phyloP scores from a whole-genome alignment of 2,888 invertebrate genomes.

The Ditula angustiorana region DNA sequence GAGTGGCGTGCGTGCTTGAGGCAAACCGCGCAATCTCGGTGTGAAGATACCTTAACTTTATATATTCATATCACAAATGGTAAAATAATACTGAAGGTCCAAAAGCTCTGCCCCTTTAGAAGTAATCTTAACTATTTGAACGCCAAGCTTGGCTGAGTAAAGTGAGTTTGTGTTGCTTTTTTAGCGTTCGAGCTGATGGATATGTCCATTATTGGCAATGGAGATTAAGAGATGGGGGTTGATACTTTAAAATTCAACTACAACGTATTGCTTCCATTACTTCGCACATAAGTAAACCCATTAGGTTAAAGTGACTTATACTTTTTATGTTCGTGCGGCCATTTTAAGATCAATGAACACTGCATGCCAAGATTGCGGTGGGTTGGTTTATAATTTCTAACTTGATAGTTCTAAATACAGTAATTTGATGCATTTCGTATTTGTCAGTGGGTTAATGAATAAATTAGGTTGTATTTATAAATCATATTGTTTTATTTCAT shows the following conservation, averaged over 20 bases:
- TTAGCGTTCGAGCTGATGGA: no score
- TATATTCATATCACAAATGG: constrained; percentile 5
- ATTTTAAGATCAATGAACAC: background rate
- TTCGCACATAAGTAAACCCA: background rate
- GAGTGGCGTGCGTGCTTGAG: constrained; percentile 54
- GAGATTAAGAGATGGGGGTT: background rate
- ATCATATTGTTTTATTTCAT: constrained; percentile 51
- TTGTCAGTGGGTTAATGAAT: constrained; percentile 73
- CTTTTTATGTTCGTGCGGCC: background rate
- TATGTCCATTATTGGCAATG: background rate
- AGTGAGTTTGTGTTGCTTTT: no score
- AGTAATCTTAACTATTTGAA: background rate
- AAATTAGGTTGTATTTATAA: constrained; percentile 82
- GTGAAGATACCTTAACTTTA: constrained; percentile 25
- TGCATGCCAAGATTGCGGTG: constrained; percentile 42
- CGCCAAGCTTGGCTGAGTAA: background rate
- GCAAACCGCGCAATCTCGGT: constrained; percentile 40
- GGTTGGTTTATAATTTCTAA: constrained; percentile 53
- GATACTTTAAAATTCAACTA: background rate
- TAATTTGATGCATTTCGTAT: constrained; percentile 82
- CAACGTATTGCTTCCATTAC: background rate
- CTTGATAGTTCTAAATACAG: constrained; percentile 76
- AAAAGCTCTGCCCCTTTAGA: background rate
- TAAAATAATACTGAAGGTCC: background rate
- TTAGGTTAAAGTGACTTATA: background rate